Evolutionary conservation across 2,113 vertebrate species (phyloP), one percentile per base, ranked within the genome.

Genomic region (Phycodurus eques): DNA sequence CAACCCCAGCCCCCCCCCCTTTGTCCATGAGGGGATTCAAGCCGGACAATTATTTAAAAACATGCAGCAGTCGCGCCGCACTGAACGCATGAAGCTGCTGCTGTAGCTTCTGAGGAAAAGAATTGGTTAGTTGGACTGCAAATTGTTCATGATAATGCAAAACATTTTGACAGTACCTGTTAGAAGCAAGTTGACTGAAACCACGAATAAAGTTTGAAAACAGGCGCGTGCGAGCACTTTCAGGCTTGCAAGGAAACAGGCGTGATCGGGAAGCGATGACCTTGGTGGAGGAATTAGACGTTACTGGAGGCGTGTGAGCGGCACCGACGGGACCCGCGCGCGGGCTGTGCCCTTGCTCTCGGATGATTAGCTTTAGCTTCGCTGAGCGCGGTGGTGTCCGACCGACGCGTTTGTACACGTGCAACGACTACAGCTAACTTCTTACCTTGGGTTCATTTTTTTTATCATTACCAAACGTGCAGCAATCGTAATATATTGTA

Each of bases 401-500:
- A 87, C 80, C 80, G 76, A 87, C 76, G 88, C 90, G 88, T 93
- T 91, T 91, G 90, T 90, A 92, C 88, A 88, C 83, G 81, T 80
- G 71, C 84, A 75, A 88, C 74, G 83, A 88, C 85, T 85, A 88
- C 27, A 27, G 27, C 27, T 27, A 92, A 89, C 88, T 92, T 90
- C 87, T 90, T 83, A 85, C 83, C 83, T 88, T 90, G 78, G 79
- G 85, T 86, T 90, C 82, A 75, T 65, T 85, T 80, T 71, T 83
- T 82, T 77, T 27, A 27, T 27, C 80, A 77, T 89, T 88, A 89
- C 88, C 83, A 92, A 91, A 91, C 90, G 82, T 80, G 89, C 92
- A 91, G 90, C 88, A 74, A 91, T 87, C 91, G 92, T 93, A 93
- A 93, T 93, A 93, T 94, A 94, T 92, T 93, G 89, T 92, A 93